phyloP scores from a whole-genome alignment of 2,797 vertebrate genomes.

The Sphenodon punctatus region DNA sequence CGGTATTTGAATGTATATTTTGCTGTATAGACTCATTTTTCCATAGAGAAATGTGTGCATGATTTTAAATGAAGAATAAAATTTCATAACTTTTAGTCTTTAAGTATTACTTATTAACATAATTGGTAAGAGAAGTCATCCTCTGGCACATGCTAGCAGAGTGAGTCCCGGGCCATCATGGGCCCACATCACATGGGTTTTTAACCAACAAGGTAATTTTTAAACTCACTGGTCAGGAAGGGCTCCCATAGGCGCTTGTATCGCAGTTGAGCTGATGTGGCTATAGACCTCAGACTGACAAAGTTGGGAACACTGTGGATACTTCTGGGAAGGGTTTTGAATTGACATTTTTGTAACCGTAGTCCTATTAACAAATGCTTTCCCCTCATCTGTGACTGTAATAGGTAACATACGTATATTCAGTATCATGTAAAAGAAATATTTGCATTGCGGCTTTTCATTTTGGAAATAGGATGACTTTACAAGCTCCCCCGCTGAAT shows the following conservation, averaged over 20 bases:
- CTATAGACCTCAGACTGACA: neutral
- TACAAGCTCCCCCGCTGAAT: neutral
- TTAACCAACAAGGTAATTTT: neutral
- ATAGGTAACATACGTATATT: constrained; percentile 52
- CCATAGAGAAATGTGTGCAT: neutral
- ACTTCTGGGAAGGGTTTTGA: constrained; percentile 70
- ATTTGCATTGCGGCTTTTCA: neutral
- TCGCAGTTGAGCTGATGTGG: neutral
- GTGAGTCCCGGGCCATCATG: too few relatives aligned
- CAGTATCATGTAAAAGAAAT: neutral
- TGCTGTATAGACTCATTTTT: constrained; percentile 10
- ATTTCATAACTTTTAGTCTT: fast-evolving
- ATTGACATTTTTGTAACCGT: constrained; percentile 26
- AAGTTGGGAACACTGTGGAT: constrained; percentile 39
- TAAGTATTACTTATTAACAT: neutral
- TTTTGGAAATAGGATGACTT: neutral
- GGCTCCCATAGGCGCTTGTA: neutral
- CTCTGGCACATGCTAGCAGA: neutral
- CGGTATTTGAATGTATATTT: neutral
- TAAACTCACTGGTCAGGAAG: constrained; percentile 7
- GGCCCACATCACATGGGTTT: too few relatives aligned
- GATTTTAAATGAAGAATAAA: constrained; percentile 3
- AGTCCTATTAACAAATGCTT: constrained; percentile 24
- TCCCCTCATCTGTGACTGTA: constrained; percentile 27
- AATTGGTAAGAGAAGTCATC: neutral